Evolutionary conservation across 2,113 vertebrate species (phyloP).

Genomic region (Delphinapterus leucas): DNA sequence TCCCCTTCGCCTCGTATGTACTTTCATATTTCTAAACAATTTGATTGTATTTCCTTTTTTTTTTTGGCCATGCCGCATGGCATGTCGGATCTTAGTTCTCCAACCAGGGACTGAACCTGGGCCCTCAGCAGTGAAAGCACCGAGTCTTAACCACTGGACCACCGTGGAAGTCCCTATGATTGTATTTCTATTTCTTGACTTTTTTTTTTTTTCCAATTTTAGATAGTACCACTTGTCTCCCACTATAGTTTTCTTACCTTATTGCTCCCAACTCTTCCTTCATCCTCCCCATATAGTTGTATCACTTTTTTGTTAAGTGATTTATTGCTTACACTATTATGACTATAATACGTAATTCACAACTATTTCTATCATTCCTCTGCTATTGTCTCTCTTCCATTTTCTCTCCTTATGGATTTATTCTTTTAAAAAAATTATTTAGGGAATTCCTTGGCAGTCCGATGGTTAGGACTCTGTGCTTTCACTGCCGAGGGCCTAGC

Average conservation of each 20-base stretch:
- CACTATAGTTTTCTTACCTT: not conserved
- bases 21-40: not conserved
- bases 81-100: not conserved
- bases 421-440: not conserved
- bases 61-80: not conserved
- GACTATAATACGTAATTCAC: not conserved
- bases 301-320: not conserved
- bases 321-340: not conserved
- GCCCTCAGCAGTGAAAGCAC: not conserved
- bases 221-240: not conserved
- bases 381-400: not conserved
- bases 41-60: not conserved
- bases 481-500: not conserved
- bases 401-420: not conserved
- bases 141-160: not conserved
- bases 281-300: not conserved
- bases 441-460: not conserved
- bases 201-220: not conserved
- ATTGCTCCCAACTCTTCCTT: not conserved
- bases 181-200: not conserved
- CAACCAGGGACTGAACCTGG: not conserved
- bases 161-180: not conserved
- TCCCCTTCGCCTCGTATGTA: not conserved
- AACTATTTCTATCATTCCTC: not conserved
- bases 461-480: not conserved